Conservation (phyloP, 2,113 vertebrate species). For the Loxodonta africana region DNA sequence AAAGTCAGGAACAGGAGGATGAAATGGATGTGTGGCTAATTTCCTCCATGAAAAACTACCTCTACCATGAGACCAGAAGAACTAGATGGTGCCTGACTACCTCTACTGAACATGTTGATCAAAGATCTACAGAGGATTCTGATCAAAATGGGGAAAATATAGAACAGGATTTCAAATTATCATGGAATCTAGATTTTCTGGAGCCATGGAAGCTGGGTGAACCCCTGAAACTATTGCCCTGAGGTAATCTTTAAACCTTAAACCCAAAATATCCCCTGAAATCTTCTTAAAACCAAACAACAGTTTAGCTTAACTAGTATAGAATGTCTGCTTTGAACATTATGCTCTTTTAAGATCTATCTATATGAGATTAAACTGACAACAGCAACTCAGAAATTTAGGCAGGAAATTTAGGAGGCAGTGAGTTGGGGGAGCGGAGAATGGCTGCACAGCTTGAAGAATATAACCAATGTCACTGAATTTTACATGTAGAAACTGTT, state of each 20-base stretch:
- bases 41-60: neutral
- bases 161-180: neutral
- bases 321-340: neutral
- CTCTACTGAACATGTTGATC: no score
- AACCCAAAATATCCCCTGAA: neutral
- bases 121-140: no score
- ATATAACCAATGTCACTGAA: neutral
- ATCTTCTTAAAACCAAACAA: neutral
- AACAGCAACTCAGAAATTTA: neutral
- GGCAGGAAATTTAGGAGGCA: neutral
- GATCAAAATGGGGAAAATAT: neutral
- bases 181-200: neutral
- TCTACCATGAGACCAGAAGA: neutral
- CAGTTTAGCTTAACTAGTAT: neutral
- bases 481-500: neutral
- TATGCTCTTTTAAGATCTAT: neutral
- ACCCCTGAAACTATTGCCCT: neutral
- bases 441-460: neutral
- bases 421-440: neutral
- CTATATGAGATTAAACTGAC: neutral
- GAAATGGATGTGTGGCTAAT: neutral
- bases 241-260: neutral
- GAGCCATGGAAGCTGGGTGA: neutral
- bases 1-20: neutral
- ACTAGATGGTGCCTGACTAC: neutral